These are phyloP conservation scores for Apostichopus californicus DNA, from an alignment of 35 echinoderm and acorn worm genomes.

Conservation along the genomic window DNA sequence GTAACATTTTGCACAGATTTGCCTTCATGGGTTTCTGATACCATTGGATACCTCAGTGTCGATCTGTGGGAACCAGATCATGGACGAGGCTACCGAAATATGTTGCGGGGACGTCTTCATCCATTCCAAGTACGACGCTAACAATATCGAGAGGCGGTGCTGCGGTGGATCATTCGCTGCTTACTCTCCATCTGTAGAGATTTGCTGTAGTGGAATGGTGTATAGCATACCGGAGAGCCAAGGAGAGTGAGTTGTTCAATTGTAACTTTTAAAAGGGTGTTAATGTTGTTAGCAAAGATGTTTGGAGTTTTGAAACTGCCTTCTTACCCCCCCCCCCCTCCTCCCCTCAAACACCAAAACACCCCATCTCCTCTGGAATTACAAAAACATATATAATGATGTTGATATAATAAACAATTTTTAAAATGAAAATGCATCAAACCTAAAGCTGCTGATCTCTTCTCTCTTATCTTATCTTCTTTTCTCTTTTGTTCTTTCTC, in stretches of 20 bases:
- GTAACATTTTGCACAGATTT: conserved; percentile 23
- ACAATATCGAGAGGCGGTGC: conserved; percentile 3
- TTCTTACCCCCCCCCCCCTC: too few relatives aligned
- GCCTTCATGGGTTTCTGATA: neutral
- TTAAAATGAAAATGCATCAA: too few relatives aligned
- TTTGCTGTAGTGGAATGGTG: conserved; percentile 16
- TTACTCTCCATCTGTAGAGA: conserved; percentile 13
- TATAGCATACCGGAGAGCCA: conserved; percentile 33
- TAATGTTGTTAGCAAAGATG: too few relatives aligned
- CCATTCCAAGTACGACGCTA: conserved; percentile 15
- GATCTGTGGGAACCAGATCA: conserved; percentile 43
- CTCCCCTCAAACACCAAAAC: too few relatives aligned
- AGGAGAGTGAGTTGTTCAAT: neutral
- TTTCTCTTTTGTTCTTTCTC: too few relatives aligned
- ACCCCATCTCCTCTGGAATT: too few relatives aligned
- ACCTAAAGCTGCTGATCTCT: too few relatives aligned
- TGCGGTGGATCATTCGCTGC: conserved; percentile 11
- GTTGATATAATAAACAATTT: too few relatives aligned
- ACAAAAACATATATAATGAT: too few relatives aligned
- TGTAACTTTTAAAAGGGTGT: too few relatives aligned
- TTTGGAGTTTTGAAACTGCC: too few relatives aligned
- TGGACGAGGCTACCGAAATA: conserved; percentile 14
- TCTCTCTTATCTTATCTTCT: too few relatives aligned
- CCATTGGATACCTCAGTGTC: neutral
- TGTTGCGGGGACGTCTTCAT: neutral